phyloP scores from a whole-genome alignment of 2,888 invertebrate genomes.

The Mythimna vitellina region DNA sequence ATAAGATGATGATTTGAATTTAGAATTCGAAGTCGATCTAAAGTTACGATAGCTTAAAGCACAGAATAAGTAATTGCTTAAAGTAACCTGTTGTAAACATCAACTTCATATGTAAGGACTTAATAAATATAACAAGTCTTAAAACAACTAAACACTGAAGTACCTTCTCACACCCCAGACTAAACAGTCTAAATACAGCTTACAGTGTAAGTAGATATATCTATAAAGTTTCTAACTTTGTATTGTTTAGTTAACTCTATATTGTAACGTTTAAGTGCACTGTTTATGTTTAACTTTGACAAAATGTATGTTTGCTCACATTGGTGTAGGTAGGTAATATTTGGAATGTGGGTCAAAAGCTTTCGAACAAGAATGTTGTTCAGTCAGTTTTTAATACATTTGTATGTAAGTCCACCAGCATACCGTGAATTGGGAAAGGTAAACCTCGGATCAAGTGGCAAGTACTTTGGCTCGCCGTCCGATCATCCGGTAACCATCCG shows the following conservation, averaged over 20 bases:
- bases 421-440: no score
- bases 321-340: background rate
- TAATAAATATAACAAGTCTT: no score
- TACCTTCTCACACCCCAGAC: background rate
- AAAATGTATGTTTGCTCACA: slow-evolving; percentile 4
- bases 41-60: no score
- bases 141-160: slow-evolving; percentile 15
- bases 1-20: no score
- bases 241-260: slow-evolving; percentile 14
- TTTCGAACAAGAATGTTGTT: background rate
- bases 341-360: background rate
- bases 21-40: no score
- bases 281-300: slow-evolving; percentile 21
- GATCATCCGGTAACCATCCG: no score
- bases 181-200: slow-evolving; percentile 10
- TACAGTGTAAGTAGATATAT: slow-evolving; percentile 12
- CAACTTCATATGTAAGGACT: no score
- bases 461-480: no score
- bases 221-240: slow-evolving; percentile 12
- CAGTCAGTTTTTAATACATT: background rate
- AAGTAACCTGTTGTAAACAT: no score
- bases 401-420: background rate
- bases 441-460: no score
- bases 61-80: no score
- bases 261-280: slow-evolving; percentile 4